Evolutionary conservation across 1,140 invertebrate genomes (phyloP), one percentile per base, ranked within the genome.

Genomic region (Leptonema lineaticorne): DNA sequence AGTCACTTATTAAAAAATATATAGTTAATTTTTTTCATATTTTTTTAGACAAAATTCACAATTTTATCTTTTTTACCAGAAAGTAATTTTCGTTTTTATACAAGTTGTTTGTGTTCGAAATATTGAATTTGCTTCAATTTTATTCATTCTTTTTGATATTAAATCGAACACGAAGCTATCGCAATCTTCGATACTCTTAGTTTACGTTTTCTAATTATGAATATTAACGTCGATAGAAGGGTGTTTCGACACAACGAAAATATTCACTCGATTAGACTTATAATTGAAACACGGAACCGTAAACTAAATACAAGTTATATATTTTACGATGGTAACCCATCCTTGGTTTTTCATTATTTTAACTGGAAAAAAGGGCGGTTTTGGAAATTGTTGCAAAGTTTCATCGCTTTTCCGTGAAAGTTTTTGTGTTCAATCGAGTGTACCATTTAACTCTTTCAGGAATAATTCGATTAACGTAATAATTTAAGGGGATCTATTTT

Each of bases 201-300:
- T 4, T 41, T 41, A 3, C 9, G 2, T 41, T 41, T 41, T 41
- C n/a, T n/a, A n/a, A n/a, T n/a, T n/a, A n/a, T n/a, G n/a, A 9
- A 16, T 41, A 41, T 53, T 53, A 53, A 24, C 50, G 50, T 20
- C 50, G 50, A 53, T 53, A 11, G 37, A 45, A 7, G 11, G 11
- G n/a, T 24, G 50, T 24, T 48, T 53, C 50, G 50, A 53, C 22
- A 26, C 8, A 26, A 24, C 24, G 50, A 53, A 53, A 53, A 53
- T 53, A 53, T 53, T 24, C 50, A 14, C 22, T 53, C 50, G 20
- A 53, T 53, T 53, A 24, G 50, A 8, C 50, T 24, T 24, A 26
- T 53, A 53, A 53, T 53, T 24, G 50, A 22, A 53, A 53, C 14
- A 53, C 37, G 11, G 37, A 14, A 24, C n/a, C 50, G 50, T 53